phyloP scores from a whole-genome alignment of 2,888 invertebrate genomes.

The Torymus tubicola region DNA sequence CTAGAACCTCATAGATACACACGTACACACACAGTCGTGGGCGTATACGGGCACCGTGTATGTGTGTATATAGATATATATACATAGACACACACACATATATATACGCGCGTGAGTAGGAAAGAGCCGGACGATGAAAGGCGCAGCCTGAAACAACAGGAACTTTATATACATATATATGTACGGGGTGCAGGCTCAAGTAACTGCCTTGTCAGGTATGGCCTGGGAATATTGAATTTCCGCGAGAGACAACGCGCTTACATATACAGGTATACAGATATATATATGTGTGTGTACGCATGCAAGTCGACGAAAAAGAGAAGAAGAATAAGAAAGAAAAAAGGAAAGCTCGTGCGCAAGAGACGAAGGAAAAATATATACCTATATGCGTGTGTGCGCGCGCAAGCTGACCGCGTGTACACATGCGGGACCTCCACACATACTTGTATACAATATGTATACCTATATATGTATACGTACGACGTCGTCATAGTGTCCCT shows the following conservation, averaged over 20 bases:
- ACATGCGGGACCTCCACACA: too few relatives aligned
- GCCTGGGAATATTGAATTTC: slow-evolving; percentile 46
- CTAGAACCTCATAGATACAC: too few relatives aligned
- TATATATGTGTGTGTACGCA: too few relatives aligned
- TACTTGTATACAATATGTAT: too few relatives aligned
- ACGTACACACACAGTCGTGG: too few relatives aligned
- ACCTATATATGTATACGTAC: too few relatives aligned
- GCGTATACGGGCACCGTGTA: too few relatives aligned
- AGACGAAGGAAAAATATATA: not conserved
- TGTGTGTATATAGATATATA: too few relatives aligned
- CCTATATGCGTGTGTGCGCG: not conserved
- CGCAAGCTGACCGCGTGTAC: not conserved
- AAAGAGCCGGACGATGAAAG: slow-evolving; percentile 12
- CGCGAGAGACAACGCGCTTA: slow-evolving; percentile 1
- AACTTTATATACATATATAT: slow-evolving; percentile 26
- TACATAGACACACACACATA: too few relatives aligned
- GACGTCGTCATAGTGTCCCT: not conserved
- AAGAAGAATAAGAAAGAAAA: not conserved
- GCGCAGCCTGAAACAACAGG: slow-evolving; percentile 46
- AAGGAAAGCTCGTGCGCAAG: not conserved
- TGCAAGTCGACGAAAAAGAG: not conserved
- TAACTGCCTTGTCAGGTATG: slow-evolving; percentile 25
- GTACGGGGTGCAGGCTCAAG: slow-evolving; percentile 29
- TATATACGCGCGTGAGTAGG: not conserved
- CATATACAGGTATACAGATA: too few relatives aligned